Evolutionary conservation across 2,888 invertebrate species (phyloP).

Genomic region (Brenthis ino): DNA sequence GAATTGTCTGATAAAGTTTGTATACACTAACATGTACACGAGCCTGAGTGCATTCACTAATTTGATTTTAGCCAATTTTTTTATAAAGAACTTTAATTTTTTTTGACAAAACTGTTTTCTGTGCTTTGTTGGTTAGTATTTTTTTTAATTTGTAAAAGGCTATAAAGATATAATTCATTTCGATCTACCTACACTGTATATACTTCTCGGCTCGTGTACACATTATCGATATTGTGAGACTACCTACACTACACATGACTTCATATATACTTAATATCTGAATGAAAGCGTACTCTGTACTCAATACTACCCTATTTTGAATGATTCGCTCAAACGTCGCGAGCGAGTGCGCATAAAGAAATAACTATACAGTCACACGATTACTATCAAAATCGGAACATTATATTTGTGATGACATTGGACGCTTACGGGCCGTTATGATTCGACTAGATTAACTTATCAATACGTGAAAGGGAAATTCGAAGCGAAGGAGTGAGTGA

Average conservation of each 20-base stretch:
- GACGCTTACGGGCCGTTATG: neutral
- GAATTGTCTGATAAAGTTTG: neutral
- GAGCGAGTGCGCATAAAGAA: too few species aligned
- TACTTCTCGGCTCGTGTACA: neutral
- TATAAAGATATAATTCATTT: too few species aligned
- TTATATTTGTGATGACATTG: neutral
- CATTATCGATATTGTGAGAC: neutral
- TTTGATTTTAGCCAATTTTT: too few species aligned
- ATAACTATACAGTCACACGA: slow-evolving; percentile 2
- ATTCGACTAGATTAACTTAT: neutral
- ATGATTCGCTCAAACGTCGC: too few species aligned
- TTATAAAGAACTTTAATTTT: too few species aligned
- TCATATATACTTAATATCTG: neutral
- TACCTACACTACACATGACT: neutral
- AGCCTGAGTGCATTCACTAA: neutral
- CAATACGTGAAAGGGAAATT: neutral
- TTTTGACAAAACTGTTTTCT: too few species aligned
- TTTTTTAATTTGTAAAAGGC: too few species aligned
- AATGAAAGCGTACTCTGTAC: neutral
- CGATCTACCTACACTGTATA: neutral
- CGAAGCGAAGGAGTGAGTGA: neutral
- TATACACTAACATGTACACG: slow-evolving; percentile 10
- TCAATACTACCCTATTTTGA: neutral
- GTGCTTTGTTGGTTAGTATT: too few species aligned
- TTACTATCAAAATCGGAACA: slow-evolving; percentile 1